Base-by-base conservation (phyloP, 2,888 invertebrate genomes). In the Drosophila hamatofila region DNA sequence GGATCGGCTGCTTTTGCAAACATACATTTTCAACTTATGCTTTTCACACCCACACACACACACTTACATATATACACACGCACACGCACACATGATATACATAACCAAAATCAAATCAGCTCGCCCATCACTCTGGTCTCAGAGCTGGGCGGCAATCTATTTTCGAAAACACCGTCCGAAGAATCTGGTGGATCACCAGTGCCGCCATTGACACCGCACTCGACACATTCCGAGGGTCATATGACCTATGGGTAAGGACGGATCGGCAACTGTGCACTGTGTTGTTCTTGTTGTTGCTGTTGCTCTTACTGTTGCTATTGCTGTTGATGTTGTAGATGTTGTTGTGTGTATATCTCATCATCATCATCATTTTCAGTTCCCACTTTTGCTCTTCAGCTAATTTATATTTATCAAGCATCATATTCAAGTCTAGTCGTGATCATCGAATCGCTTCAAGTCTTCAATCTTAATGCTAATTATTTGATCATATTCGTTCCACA, bases 111-210 rank as follows among this genome's bases (percentile, higher is more conserved):
- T 37, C 7, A 54, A 35, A 54, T 92, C 91, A 97, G 97, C 94
- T 97, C 97, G 92, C 97, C 97, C 92, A 97, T 97, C 94, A 97
- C 97, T 95, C 95, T 98, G 95, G 98, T 98, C 94, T 95, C 95
- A 92, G 98, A 98, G 95, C 97, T 98, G 94, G 97, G 98, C 93
- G 97, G 97, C 92, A 98, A 98, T 94, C 95, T 98, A 93, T 97
- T 98, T 95, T 97, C 96, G 95, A 97, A 97, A 94, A 97, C 97
- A 91, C 97, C 97, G 92, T 97, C 97, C 93, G 97, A 97, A 94
- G 97, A 97, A 94, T 95, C 95, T 93, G 96, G 96, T 93, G 94
- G 95, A 86, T 94, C 94, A 84, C 94, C 94, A 86, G 94, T 94
- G 84, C 95, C 96, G 94, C 94, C 96, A 92, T 91, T 95, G 94